Evolutionary conservation across 2,888 invertebrate species (phyloP).

Genomic region (Hemaris fuciformis): DNA sequence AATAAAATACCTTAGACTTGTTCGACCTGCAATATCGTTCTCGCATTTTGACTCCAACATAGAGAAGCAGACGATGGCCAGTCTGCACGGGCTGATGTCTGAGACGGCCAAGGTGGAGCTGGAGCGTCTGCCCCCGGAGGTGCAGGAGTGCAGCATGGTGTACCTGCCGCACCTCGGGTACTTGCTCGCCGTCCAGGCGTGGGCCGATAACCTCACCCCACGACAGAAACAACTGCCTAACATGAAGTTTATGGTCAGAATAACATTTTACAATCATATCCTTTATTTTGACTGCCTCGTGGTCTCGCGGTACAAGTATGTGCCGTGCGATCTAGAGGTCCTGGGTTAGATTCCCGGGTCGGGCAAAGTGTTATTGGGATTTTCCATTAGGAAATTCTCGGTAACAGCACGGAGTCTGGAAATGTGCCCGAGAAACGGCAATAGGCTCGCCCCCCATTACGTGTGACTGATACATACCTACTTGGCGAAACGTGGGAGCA

Average conservation of each 20-base stretch:
- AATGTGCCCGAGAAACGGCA: too few relatives aligned
- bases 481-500: too few relatives aligned
- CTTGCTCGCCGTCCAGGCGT: constrained; percentile 87
- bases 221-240: constrained; percentile 83
- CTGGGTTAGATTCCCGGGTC: too few relatives aligned
- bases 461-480: too few relatives aligned
- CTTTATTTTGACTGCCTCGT: background rate
- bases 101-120: constrained; percentile 87
- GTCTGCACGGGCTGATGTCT: constrained; percentile 87
- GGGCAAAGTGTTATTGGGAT: too few relatives aligned
- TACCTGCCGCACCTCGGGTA: constrained; percentile 90
- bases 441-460: too few relatives aligned
- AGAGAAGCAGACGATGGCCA: constrained; percentile 87
- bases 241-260: constrained; percentile 86
- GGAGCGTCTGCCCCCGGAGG: constrained; percentile 83
- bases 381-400: too few relatives aligned
- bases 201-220: constrained; percentile 79
- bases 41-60: background rate
- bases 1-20: too few relatives aligned
- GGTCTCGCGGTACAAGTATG: too few relatives aligned
- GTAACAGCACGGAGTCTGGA: too few relatives aligned
- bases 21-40: background rate
- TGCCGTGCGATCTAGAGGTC: too few relatives aligned
- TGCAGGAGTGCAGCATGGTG: constrained; percentile 85
- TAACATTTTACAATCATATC: background rate